Conservation (phyloP, 2,113 vertebrate species). For the Ptilonorhynchus violaceus region DNA sequence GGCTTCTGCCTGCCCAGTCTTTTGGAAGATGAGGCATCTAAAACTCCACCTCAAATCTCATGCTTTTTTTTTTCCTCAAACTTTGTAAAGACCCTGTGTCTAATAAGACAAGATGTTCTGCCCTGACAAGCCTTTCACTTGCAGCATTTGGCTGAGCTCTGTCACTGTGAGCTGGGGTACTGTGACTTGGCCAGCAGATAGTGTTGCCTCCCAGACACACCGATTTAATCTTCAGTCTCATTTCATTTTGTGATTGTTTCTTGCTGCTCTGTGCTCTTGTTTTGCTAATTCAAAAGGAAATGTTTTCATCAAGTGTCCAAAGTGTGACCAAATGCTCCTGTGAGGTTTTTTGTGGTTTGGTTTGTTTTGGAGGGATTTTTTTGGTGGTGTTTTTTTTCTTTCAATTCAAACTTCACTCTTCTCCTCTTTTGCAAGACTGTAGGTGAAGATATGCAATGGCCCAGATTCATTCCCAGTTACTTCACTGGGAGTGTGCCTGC, state of each 20-base stretch:
- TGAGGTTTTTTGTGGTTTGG: neutral
- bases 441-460: neutral
- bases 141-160: neutral
- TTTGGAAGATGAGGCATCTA: neutral
- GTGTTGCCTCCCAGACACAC: neutral
- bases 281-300: neutral
- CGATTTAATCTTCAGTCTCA: neutral
- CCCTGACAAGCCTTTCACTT: neutral
- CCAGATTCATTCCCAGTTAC: neutral
- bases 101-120: neutral
- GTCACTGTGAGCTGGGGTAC: neutral
- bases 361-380: accelerated
- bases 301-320: neutral
- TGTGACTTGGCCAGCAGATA: neutral
- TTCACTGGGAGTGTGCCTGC: neutral
- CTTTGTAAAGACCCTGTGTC: neutral
- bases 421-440: neutral
- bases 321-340: neutral
- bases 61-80: neutral
- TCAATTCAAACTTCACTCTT: neutral
- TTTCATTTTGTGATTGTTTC: neutral
- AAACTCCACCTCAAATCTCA: neutral
- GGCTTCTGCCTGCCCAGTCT: neutral
- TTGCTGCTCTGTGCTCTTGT: neutral
- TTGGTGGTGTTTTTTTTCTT: neutral